phyloP scores from a whole-genome alignment of 2,113 vertebrate species.

The Poeciliopsis prolifica region DNA sequence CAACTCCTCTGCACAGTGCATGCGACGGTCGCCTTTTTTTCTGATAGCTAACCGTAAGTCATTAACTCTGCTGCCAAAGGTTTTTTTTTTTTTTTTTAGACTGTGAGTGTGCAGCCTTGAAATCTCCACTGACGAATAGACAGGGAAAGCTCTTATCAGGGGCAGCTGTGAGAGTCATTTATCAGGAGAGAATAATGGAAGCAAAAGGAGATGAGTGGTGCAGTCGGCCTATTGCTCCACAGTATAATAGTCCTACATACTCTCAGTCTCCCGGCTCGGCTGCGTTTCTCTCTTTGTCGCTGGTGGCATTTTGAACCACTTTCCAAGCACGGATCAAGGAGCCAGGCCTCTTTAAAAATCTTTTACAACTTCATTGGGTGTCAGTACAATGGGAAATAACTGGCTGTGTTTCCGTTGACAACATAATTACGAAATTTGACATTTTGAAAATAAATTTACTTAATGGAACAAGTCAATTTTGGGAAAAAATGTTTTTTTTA shows the following conservation, averaged over 20 bases:
- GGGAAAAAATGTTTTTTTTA: no score
- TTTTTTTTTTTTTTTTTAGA: constrained; percentile 33
- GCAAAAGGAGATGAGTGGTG: constrained; percentile 55
- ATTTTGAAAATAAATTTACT: no score
- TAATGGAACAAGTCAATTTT: no score
- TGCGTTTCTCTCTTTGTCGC: constrained; percentile 53
- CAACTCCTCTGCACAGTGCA: constrained; percentile 18
- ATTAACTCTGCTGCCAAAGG: constrained; percentile 36
- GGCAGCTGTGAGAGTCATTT: constrained; percentile 82
- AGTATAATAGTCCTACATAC: constrained; percentile 60
- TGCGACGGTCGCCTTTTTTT: constrained; percentile 13
- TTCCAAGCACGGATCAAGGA: constrained; percentile 44
- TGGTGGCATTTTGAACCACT: constrained; percentile 46
- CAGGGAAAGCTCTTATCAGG: constrained; percentile 82
- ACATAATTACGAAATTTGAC: no score
- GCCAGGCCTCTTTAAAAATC: constrained; percentile 42
- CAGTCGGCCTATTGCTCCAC: constrained; percentile 60
- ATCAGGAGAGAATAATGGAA: constrained; percentile 79
- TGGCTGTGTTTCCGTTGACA: no score
- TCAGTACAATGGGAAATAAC: constrained; percentile 3
- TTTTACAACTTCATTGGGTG: constrained; percentile 16
- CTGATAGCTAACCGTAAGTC: constrained; percentile 44
- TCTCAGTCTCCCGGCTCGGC: constrained; percentile 61
- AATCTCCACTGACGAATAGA: constrained; percentile 81
- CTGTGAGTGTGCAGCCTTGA: constrained; percentile 56